Evolutionary conservation across 2,113 vertebrate genomes (phyloP).

Genomic region (Willisornis vidua): DNA sequence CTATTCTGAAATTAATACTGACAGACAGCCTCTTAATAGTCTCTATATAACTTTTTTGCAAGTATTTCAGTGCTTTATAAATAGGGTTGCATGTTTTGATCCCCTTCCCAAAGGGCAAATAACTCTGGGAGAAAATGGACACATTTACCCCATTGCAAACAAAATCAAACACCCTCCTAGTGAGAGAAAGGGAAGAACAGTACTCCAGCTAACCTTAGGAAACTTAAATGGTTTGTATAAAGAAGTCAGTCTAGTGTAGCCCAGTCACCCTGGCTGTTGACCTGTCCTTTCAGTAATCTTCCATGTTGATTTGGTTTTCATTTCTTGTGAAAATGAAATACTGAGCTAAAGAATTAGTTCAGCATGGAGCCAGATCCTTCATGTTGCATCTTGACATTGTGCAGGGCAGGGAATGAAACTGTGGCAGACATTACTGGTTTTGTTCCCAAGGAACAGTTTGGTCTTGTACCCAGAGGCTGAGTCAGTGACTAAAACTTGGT

Average conservation of each 20-base stretch:
- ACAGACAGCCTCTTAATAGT: neutral
- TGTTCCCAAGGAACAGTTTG: neutral
- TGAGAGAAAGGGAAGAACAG: neutral
- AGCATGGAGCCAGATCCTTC: neutral
- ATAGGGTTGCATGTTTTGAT: neutral
- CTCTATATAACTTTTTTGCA: neutral
- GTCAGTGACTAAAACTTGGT: neutral
- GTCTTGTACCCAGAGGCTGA: neutral
- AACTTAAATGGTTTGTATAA: neutral
- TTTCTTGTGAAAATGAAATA: constrained; percentile 23
- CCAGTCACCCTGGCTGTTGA: neutral
- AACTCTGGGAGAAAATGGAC: neutral
- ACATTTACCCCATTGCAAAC: neutral
- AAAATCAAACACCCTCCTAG: neutral
- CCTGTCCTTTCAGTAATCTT: neutral
- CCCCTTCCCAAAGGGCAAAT: neutral
- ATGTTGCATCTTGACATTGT: neutral
- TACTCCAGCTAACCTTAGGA: neutral
- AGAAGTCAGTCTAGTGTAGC: neutral
- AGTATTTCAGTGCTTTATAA: neutral
- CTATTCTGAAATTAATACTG: neutral
- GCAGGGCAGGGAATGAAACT: neutral
- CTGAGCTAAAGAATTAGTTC: constrained; percentile 2
- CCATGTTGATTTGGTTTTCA: neutral
- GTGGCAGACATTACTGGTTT: neutral